phyloP scores from a whole-genome alignment of 2,888 invertebrate genomes.

The Allolobophora icterica region DNA sequence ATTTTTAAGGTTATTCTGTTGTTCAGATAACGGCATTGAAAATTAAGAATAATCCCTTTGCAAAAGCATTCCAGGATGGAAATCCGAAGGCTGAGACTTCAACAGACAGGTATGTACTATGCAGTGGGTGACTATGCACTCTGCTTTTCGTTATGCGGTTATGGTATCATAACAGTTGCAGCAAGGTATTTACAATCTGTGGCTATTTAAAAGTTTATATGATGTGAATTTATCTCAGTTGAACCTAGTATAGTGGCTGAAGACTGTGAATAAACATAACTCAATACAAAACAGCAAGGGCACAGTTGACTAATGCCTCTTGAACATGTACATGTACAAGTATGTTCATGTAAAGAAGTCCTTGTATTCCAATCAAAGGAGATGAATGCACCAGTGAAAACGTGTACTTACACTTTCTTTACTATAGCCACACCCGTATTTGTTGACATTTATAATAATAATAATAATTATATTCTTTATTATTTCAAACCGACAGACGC shows the following conservation, averaged over 20 bases:
- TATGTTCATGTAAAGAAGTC: neutral
- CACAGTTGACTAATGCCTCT: neutral
- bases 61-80: conserved; percentile 90
- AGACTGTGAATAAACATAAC: neutral
- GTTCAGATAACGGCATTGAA: conserved; percentile 83
- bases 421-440: neutral
- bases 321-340: neutral
- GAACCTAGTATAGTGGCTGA: too few relatives aligned
- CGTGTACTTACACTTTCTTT: neutral
- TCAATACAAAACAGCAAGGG: neutral
- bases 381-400: neutral
- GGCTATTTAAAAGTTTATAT: neutral
- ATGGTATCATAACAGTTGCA: neutral
- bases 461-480: too few relatives aligned
- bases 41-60: conserved; percentile 96
- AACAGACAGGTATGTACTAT: neutral
- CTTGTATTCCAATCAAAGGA: neutral
- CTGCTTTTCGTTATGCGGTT: neutral
- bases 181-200: neutral
- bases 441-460: too few relatives aligned
- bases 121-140: too few relatives aligned
- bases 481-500: too few relatives aligned
- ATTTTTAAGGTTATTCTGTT: neutral
- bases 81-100: conserved; percentile 2
- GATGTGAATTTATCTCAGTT: neutral